Conservation (phyloP, 2,888 invertebrate genomes). For the Drosophila pseudotakahashii region DNA sequence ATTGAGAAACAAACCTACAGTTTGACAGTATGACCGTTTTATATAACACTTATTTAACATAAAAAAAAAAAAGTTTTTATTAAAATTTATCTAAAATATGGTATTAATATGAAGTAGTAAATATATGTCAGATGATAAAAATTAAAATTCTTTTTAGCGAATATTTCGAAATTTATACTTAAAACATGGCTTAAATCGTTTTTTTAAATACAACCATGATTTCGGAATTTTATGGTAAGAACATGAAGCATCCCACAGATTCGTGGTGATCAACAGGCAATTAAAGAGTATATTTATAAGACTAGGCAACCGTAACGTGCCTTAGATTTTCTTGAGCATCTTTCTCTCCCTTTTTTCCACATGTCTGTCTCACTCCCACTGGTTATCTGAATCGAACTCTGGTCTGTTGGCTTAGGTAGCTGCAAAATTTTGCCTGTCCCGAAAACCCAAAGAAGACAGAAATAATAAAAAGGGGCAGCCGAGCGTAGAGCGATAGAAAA, state of each 20-base stretch:
- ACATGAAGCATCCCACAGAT: neutral
- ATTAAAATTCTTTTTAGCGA: too few species aligned
- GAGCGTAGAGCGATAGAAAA: constrained; percentile 52
- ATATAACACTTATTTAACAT: too few species aligned
- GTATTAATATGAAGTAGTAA: too few species aligned
- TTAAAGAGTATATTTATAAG: constrained; percentile 27
- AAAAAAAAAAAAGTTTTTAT: too few species aligned
- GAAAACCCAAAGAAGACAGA: constrained; percentile 39
- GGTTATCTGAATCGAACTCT: neutral
- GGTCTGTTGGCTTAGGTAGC: constrained; percentile 39
- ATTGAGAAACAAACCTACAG: neutral
- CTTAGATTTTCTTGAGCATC: constrained; percentile 53
- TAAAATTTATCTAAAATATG: too few species aligned
- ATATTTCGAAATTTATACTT: neutral
- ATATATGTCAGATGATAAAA: too few species aligned
- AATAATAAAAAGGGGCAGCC: constrained; percentile 55
- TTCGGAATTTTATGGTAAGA: neutral
- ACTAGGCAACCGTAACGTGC: constrained; percentile 51
- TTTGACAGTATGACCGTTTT: too few species aligned
- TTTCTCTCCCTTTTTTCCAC: neutral
- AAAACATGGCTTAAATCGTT: neutral
- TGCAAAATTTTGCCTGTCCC: constrained; percentile 64
- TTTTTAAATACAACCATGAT: too few species aligned
- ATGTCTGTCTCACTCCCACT: constrained; percentile 19
- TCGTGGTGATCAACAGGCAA: neutral